Base-by-base conservation (phyloP, 2,797 vertebrate species). In the Pangasius krempfi region DNA sequence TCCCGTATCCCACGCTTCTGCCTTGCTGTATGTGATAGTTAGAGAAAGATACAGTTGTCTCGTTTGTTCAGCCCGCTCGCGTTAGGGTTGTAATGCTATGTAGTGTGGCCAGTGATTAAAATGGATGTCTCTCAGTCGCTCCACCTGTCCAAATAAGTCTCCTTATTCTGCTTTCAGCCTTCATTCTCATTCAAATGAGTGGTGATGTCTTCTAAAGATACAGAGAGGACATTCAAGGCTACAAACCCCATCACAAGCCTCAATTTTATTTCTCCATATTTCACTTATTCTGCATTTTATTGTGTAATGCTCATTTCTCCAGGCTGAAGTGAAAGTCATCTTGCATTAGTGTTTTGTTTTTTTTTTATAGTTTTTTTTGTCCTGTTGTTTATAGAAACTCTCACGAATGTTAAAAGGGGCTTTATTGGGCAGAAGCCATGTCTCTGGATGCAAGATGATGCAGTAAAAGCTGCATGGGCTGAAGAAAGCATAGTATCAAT, bases 381-480 rank as follows among this genome's bases (percentile, higher is more conserved):
- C 91, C 90, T 93, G 70, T 94, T 94, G 92, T 92, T 94, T 94
- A 96, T 96, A 93, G 94, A 95, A 96, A 95, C 94, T 92, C 93
- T 92, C 93, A 93, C 92, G 93, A 96, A 96, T 87, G 95, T 96
- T 96, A 96, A 96, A 96, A 95, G 94, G 95, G 93, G 95, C 94
- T 96, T 96, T 96, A 96, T 95, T 95, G 95, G 95, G 92, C 75
- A 70, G 92, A 92, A 94, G 95, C 93, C 94, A 93, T 94, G 94
- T 96, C 95, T 96, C 96, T 95, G 95, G 95, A 96, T 95, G 95
- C 95, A 96, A 96, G 95, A 96, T 95, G 96, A 96, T 95, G 94
- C 94, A 93, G 94, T 96, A 96, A 97, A 96, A 92, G 85, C 94
- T 93, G 92, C 93, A 94, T 94, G 94, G 93, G 93, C 94, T 90